These are phyloP conservation scores for Pluvialis apricaria DNA, from an alignment of 2,113 vertebrate genomes.

Conservation along the genomic window DNA sequence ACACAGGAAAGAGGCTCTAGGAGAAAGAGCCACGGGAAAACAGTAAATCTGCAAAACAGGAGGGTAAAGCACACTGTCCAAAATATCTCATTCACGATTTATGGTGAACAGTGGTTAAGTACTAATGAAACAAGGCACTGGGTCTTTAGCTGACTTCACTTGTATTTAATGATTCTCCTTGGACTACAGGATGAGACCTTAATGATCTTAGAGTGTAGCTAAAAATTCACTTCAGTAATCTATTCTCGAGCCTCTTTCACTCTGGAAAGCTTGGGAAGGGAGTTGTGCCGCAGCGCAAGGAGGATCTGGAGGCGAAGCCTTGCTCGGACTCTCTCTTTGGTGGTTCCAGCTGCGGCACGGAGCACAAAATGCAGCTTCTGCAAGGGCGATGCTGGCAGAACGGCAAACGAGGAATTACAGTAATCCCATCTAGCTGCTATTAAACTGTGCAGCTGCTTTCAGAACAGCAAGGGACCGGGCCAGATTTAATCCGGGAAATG, in stretches of 20 bases:
- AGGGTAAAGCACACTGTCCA: background rate
- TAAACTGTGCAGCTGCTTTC: background rate
- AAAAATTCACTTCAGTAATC: background rate
- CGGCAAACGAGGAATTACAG: background rate
- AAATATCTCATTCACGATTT: fast-evolving
- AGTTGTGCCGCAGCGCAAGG: fast-evolving
- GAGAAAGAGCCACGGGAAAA: background rate
- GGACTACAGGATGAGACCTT: background rate
- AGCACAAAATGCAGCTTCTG: background rate
- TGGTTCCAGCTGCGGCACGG: background rate
- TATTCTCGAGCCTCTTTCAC: background rate
- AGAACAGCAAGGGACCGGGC: background rate
- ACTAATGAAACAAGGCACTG: background rate
- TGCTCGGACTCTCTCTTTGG: fast-evolving
- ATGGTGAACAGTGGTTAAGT: background rate
- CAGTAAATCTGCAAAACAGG: background rate
- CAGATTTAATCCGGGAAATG: background rate
- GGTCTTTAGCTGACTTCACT: background rate
- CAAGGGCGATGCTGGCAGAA: background rate
- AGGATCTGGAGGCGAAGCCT: background rate
- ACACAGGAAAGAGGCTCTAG: background rate
- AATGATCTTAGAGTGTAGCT: background rate
- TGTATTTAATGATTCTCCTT: background rate
- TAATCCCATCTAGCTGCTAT: background rate
- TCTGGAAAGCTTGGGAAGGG: background rate